Conservation (phyloP, 2,113 vertebrate genomes). For the Sterrhoptilus dennistouni region DNA sequence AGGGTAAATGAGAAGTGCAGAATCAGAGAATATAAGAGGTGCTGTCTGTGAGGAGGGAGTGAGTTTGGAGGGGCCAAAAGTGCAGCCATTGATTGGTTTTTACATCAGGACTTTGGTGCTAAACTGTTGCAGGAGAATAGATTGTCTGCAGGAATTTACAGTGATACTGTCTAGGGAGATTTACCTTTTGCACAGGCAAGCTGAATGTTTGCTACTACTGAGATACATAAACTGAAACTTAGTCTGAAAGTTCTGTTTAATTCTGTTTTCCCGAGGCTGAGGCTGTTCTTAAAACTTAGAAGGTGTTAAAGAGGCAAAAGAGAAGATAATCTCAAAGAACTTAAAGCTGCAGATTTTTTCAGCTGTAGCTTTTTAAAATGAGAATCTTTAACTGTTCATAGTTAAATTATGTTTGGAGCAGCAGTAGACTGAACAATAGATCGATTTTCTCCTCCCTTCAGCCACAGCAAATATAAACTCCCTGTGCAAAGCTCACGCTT, state of each 20-base stretch:
- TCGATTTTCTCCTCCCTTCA: slow-evolving; percentile 66
- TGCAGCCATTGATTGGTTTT: not conserved
- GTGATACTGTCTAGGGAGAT: not conserved
- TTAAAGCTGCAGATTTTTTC: not conserved
- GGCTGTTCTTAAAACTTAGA: not conserved
- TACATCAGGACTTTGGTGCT: not conserved
- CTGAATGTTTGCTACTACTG: not conserved
- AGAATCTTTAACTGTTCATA: not conserved
- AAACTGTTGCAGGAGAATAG: not conserved
- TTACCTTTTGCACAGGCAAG: not conserved
- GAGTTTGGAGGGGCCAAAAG: not conserved
- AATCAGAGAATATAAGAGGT: not conserved
- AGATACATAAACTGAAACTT: not conserved
- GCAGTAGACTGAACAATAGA: slow-evolving; percentile 16
- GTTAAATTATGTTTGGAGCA: slow-evolving; percentile 65
- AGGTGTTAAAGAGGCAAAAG: not conserved
- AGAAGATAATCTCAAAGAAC: not conserved
- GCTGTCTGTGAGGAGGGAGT: not conserved
- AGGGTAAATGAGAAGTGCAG: not conserved
- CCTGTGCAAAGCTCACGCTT: not conserved
- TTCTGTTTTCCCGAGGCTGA: not conserved
- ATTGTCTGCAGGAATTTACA: not conserved
- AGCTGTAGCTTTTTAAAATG: not conserved
- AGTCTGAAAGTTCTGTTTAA: not conserved
- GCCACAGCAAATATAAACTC: slow-evolving; percentile 25